Evolutionary conservation across 1,140 invertebrate species (phyloP).

Genomic region (Phortica variegata): DNA sequence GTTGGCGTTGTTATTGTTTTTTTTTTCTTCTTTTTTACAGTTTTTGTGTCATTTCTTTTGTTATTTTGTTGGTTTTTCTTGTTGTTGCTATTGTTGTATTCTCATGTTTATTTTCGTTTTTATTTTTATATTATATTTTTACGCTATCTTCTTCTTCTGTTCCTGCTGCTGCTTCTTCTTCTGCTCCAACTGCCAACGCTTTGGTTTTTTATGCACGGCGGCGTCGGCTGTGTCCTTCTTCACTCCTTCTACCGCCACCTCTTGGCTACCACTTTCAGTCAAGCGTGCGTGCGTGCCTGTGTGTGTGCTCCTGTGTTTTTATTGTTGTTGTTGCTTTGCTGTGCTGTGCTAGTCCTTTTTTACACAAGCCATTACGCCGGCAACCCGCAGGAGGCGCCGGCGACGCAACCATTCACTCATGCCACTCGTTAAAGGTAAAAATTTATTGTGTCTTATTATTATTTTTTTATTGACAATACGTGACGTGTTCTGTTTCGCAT

Average conservation of each 20-base stretch:
- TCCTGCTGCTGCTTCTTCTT: no score
- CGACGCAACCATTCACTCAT: neutral
- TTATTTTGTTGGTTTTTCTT: conserved; percentile 34
- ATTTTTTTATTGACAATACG: conserved; percentile 57
- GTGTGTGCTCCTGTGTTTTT: no score
- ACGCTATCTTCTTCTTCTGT: no score
- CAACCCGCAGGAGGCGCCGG: neutral
- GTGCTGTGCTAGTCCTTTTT: neutral
- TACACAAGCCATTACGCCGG: no score
- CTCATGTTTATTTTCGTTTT: conserved; percentile 46
- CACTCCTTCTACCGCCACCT: no score
- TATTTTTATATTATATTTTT: no score
- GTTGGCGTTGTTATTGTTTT: conserved; percentile 27
- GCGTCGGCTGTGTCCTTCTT: no score
- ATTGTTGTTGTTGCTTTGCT: neutral
- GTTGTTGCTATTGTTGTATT: conserved; percentile 1
- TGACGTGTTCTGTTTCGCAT: conserved; percentile 32
- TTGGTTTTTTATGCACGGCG: no score
- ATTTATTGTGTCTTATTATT: conserved; percentile 56
- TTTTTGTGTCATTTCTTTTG: conserved; percentile 52
- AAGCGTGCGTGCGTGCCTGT: no score
- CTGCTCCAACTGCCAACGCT: no score
- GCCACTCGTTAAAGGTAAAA: conserved; percentile 51
- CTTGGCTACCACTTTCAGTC: no score
- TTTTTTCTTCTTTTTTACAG: conserved; percentile 23